Percentiles rank a stretch among this genome's conserved stretches.
Evolutionary conservation across 2,113 vertebrate species (phyloP).

Genomic region (Psettodes erumei): DNA sequence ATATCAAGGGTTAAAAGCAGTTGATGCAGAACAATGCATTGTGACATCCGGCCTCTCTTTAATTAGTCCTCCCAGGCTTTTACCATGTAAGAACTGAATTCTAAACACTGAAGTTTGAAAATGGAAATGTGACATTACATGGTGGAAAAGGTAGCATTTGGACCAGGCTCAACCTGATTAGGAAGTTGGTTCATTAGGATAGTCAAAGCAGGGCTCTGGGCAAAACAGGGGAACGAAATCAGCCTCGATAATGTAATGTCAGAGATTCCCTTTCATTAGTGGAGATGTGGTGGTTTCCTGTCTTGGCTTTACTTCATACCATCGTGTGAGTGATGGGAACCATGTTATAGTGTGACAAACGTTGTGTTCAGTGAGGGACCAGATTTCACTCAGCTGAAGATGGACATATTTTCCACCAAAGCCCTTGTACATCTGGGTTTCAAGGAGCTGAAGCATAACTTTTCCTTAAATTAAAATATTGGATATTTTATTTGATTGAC

Average conservation of each 20-base stretch:
- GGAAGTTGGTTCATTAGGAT: slow-evolving; percentile 80
- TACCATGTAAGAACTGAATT: slow-evolving; percentile 59
- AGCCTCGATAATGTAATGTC: slow-evolving; percentile 67
- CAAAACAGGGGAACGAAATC: slow-evolving; percentile 46
- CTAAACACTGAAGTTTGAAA: slow-evolving; percentile 72
- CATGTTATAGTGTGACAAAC: slow-evolving; percentile 59
- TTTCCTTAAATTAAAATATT: slow-evolving; percentile 29
- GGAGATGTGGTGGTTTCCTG: slow-evolving; percentile 60
- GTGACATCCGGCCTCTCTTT: slow-evolving; percentile 71
- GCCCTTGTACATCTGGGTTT: not conserved
- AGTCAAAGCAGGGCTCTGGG: slow-evolving; percentile 60
- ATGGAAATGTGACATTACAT: slow-evolving; percentile 84
- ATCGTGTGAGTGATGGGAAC: slow-evolving; percentile 65
- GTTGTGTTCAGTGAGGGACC: slow-evolving; percentile 26
- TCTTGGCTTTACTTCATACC: slow-evolving; percentile 45
- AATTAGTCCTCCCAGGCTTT: slow-evolving; percentile 76
- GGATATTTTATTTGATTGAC: slow-evolving; percentile 18
- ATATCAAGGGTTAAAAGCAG: slow-evolving; percentile 65
- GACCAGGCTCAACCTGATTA: slow-evolving; percentile 70
- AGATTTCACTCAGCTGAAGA: slow-evolving; percentile 15
- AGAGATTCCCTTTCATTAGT: slow-evolving; percentile 72
- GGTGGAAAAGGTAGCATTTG: slow-evolving; percentile 77
- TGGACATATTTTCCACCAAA: slow-evolving; percentile 27
- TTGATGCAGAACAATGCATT: slow-evolving; percentile 71
- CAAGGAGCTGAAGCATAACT: slow-evolving; percentile 7